Evolutionary conservation across 2,113 vertebrate genomes (phyloP).

Genomic region (Phainopepla nitens): DNA sequence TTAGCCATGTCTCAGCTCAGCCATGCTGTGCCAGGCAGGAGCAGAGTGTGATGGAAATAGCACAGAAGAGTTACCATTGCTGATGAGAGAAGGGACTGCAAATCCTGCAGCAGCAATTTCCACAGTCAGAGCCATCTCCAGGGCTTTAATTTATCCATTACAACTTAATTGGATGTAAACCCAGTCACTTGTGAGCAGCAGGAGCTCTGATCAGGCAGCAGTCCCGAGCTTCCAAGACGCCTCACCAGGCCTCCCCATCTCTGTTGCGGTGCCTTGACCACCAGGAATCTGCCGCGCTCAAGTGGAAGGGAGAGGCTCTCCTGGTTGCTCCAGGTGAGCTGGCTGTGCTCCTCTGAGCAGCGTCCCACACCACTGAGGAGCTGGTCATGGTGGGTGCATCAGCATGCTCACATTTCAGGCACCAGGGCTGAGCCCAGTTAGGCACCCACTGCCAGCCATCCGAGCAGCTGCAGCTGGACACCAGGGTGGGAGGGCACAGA

Average conservation of each 20-base stretch:
- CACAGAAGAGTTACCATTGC: background rate
- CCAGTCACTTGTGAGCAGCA: conserved; percentile 19
- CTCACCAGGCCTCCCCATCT: background rate
- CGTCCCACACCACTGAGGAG: background rate
- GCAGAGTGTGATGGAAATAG: background rate
- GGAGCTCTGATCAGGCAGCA: background rate
- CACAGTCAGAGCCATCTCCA: conserved; percentile 12
- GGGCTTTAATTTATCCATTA: conserved; percentile 42
- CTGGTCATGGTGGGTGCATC: background rate
- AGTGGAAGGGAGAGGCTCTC: background rate
- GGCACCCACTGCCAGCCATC: background rate
- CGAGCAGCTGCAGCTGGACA: background rate
- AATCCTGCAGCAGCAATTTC: conserved; percentile 43
- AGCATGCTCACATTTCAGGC: background rate
- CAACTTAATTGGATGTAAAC: conserved; percentile 48
- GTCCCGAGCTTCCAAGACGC: background rate
- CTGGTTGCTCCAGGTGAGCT: background rate
- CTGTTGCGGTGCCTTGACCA: rapidly evolving
- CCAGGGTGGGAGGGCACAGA: background rate
- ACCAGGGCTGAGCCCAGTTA: background rate
- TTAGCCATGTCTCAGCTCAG: background rate
- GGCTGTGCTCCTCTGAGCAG: background rate
- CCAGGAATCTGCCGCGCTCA: background rate
- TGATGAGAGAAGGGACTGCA: conserved; percentile 37
- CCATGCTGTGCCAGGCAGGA: background rate